Base-by-base conservation (phyloP, 2,113 vertebrate species). In the Rallus limicola region DNA sequence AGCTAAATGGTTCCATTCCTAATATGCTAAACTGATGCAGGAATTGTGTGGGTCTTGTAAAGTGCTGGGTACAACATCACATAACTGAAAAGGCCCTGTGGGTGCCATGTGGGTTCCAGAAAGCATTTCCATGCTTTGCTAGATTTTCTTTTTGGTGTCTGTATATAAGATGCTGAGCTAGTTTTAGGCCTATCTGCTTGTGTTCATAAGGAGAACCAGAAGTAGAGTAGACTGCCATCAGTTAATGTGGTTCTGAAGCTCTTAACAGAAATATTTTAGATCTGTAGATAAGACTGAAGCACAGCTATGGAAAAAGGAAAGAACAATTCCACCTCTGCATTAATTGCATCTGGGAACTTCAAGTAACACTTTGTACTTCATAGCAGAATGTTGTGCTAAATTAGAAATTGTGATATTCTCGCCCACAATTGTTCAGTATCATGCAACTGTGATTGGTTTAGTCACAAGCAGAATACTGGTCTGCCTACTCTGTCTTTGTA, bases 291-390 rank as follows among this genome's bases (percentile, higher is more conserved):
- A 69, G 40, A 48, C 21, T 48, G 55, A 63, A 56, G 42, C n/a
- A 63, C 40, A 67, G 77, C 58, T 91, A 48, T 59, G 56, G 87
- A 74, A 79, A 79, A 85, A 83, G 33, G 65, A 62, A 88, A 76
- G 90, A 97, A 88, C 40, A 92, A 60, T 86, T 81, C 90, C 77
- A 96, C 96, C 91, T 94, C 91, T 96, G 80, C 83, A 55, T 91
- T 92, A 88, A 91, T 78, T 96, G 72, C 58, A 76, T 93, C 89
- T 93, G 93, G 90, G 91, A 96, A 85, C 84, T 94, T 87, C 26
- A 70, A 53, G 82, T 95, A 81, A 75, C 82, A 42, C 79, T 96
- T 95, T 95, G 91, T 96, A 83, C 83, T 90, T 96, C 64, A 31
- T 25, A 80, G 84, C 91, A 95, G 83, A 95, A 77, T 92, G 92